These are phyloP conservation scores for Alouatta palliata DNA, from an alignment of 2,113 vertebrate species.

Conservation along the genomic window DNA sequence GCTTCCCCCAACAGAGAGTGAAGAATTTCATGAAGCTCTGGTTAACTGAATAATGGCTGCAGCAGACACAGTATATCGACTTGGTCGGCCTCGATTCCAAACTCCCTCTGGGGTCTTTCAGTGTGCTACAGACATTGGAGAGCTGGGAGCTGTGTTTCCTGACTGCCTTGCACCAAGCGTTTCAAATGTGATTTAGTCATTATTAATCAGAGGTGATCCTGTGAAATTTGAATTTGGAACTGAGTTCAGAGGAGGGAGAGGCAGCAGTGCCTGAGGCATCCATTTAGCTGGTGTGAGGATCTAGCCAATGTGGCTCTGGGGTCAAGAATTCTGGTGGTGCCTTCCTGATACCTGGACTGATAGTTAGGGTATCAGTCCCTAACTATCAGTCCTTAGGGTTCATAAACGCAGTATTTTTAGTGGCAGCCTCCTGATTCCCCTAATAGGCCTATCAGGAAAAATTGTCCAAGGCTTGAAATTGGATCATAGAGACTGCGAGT, in stretches of 20 bases:
- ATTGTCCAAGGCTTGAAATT: not conserved
- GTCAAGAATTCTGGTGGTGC: not conserved
- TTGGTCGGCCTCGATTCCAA: not conserved
- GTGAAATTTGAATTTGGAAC: not conserved
- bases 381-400: too few relatives aligned
- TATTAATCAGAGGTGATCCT: not conserved
- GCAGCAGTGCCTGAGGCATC: not conserved
- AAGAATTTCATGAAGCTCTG: not conserved
- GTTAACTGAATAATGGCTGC: not conserved
- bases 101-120: not conserved
- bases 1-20: too few relatives aligned
- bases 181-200: not conserved
- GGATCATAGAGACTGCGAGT: not conserved
- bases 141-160: not conserved
- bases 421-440: not conserved
- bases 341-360: not conserved
- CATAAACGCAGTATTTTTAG: not conserved
- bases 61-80: not conserved
- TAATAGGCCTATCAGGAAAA: not conserved
- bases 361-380: accelerated
- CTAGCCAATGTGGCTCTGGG: not conserved
- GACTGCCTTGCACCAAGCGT: not conserved
- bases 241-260: not conserved
- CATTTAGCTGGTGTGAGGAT: not conserved
- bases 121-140: not conserved